phyloP scores from a whole-genome alignment of 2,888 invertebrate species.

The Elgonia sp. region DNA sequence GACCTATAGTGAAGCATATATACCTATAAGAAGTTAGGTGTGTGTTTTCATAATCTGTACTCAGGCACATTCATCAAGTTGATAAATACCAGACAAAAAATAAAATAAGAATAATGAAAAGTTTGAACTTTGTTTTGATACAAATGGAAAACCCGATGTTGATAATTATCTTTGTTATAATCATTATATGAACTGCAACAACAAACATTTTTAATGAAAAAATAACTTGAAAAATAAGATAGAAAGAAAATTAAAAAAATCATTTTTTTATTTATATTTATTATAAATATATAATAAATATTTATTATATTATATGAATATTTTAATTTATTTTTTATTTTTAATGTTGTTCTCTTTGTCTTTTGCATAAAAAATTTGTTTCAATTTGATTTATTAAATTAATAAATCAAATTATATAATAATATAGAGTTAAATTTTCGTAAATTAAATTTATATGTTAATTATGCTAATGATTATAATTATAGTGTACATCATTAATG shows the following conservation, averaged over 20 bases:
- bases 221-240: too few species aligned
- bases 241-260: too few species aligned
- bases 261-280: too few species aligned
- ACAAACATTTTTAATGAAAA: too few species aligned
- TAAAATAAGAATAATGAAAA: constrained; percentile 21
- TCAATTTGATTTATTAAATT: too few species aligned
- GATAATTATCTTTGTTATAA: background rate
- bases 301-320: too few species aligned
- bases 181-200: background rate
- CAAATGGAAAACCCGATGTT: background rate
- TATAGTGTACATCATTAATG: background rate
- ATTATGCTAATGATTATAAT: background rate
- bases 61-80: constrained; percentile 33
- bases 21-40: constrained; percentile 26
- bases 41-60: constrained; percentile 51
- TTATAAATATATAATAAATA: too few species aligned
- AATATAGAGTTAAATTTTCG: too few species aligned
- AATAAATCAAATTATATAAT: too few species aligned
- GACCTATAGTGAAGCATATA: background rate
- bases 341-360: too few species aligned
- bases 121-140: constrained; percentile 31
- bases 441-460: background rate
- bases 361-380: too few species aligned
- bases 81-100: constrained; percentile 37
- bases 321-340: too few species aligned